Base-by-base conservation (phyloP, 2,888 invertebrate species). In the Crepidodera aurea region DNA sequence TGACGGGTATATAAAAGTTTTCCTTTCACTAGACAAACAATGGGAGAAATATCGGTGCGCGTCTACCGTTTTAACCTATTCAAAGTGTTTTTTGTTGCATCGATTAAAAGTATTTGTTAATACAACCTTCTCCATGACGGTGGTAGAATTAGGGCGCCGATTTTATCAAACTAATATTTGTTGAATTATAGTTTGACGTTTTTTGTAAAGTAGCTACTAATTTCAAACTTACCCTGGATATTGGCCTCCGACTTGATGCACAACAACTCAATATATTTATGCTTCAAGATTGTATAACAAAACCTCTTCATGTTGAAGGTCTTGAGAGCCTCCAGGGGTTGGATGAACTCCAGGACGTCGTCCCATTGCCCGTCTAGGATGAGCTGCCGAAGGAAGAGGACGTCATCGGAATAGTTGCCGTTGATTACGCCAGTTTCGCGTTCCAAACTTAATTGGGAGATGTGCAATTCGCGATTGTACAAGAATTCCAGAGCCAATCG, bases 301-400 rank as follows among this genome's bases (percentile, higher is more conserved):
- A 95, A 94, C 79, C 89, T 89, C 73, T 90, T 87, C 78, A 88
- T 87, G 79, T 96, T 91, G 80, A 97, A 97, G 39, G 90, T 87
- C 73, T 89, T 90, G 63, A 92, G 82, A 7, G 90, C 88, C 77
- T 93, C 92, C 55, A 98, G 84, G 0, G 98, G 98, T 82, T 97
- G 95, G 63, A 97, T 92, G 81, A 98, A 98, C 79, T 97, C 96
- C 63, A 96, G 83, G 0, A 94, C 96, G 80, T 97, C 96, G 82
- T 98, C 97, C 98, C 98, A 98, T 82, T 97, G 96, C 13, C 98
- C 98, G 80, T 98, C 98, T 56, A 98, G 87, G 70, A 98, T 96
- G 54, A 98, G 87, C 82, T 97, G 96, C 13, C 97, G 87, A 15
- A 98, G 84, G 81, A 98, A 98, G 46, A 98, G 86, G 34, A 96